Evolutionary conservation across 2,888 invertebrate species (phyloP).

Genomic region (Xylophagus ater): DNA sequence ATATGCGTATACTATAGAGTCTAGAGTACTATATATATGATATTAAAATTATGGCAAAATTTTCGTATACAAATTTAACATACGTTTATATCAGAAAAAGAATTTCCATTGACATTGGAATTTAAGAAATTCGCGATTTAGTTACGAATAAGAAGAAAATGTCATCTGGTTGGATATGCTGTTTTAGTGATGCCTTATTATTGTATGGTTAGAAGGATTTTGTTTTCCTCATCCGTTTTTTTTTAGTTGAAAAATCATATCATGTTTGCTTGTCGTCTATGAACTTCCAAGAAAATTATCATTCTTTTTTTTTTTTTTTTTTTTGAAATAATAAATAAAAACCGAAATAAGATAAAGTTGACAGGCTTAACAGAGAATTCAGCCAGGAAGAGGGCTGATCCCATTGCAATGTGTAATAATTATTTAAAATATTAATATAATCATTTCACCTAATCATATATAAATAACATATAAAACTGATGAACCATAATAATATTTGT

Average conservation of each 20-base stretch:
- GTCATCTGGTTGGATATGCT: too few relatives aligned
- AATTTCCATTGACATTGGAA: too few relatives aligned
- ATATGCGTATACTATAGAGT: too few relatives aligned
- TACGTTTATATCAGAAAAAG: too few relatives aligned
- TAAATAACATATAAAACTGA: not conserved
- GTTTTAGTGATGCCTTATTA: too few relatives aligned
- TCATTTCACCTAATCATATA: not conserved
- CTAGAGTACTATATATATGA: not conserved
- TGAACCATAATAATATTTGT: not conserved
- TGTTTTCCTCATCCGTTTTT: too few relatives aligned
- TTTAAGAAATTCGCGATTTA: too few relatives aligned
- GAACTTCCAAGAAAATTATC: constrained; percentile 1
- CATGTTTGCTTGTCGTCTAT: constrained; percentile 2
- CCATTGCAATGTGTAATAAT: not conserved
- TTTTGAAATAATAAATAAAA: not conserved
- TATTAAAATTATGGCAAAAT: not conserved
- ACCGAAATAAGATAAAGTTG: not conserved
- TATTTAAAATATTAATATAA: not conserved
- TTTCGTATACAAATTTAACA: not conserved
- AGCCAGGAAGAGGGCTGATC: too few relatives aligned
- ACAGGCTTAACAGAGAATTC: too few relatives aligned
- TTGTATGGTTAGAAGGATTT: too few relatives aligned
- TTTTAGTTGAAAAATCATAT: too few relatives aligned
- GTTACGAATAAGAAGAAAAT: too few relatives aligned
- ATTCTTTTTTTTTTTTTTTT: not conserved